These are phyloP conservation scores for Drosophila lacertosa DNA, from an alignment of 1,140 invertebrate genomes.

Conservation along the genomic window DNA sequence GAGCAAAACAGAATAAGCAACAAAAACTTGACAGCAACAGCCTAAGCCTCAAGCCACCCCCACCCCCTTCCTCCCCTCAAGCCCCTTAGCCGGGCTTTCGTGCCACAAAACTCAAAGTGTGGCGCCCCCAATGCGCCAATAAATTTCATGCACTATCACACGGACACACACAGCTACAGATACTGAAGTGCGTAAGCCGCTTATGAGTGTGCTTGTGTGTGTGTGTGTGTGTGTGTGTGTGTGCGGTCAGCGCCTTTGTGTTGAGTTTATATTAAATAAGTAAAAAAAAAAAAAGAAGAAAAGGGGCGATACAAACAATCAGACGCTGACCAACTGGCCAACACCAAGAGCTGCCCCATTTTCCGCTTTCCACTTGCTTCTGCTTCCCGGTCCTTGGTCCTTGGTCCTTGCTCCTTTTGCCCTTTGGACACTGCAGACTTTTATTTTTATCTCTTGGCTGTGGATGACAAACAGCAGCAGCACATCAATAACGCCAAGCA, in stretches of 20 bases:
- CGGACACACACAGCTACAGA: slow-evolving; percentile 46
- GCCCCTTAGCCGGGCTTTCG: not conserved
- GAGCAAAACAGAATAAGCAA: slow-evolving; percentile 35
- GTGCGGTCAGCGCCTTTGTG: slow-evolving; percentile 59
- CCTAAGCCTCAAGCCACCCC: not conserved
- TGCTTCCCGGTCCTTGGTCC: not conserved
- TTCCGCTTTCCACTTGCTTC: not conserved
- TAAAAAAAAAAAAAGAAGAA: too few relatives aligned
- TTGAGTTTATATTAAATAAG: slow-evolving; percentile 70
- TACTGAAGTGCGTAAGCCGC: slow-evolving; percentile 60
- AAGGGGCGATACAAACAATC: slow-evolving; percentile 30
- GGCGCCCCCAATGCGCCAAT: slow-evolving; percentile 71
- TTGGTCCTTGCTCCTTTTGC: too few relatives aligned
- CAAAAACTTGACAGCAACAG: slow-evolving; percentile 63
- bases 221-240: slow-evolving; percentile 34
- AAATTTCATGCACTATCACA: slow-evolving; percentile 80
- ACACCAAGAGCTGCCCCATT: not conserved
- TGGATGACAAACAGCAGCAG: slow-evolving; percentile 47
- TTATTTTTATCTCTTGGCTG: slow-evolving; percentile 69
- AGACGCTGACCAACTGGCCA: slow-evolving; percentile 38
- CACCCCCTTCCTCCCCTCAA: not conserved
- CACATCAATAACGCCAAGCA: slow-evolving; percentile 57
- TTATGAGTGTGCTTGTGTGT: slow-evolving; percentile 47
- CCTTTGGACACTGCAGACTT: slow-evolving; percentile 30
- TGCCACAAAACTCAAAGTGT: slow-evolving; percentile 29